Base-by-base conservation (phyloP, 1,140 invertebrate genomes). In the Solen grandis region DNA sequence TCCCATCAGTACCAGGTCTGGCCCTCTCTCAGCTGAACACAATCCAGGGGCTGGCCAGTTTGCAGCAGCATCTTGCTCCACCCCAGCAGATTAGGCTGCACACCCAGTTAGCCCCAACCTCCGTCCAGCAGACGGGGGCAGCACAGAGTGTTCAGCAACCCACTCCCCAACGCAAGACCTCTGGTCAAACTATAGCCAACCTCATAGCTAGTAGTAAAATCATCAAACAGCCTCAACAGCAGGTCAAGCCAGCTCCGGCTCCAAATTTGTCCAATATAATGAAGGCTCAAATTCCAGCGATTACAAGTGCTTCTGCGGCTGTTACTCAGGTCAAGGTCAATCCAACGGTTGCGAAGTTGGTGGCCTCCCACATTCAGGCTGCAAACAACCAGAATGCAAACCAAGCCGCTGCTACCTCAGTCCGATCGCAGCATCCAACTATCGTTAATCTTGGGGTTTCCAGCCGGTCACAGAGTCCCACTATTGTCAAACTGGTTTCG, bases 401-500 rank as follows among this genome's bases (percentile, higher is more conserved):
- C 27, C 63, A 59, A 22, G 13, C 46, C 46, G n/a, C 46, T 29
- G 22, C 19, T 13, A 25, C 55, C 10, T 41, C 54, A 36, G 36
- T 57, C 62, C 1, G 52, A 54, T 41, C 66, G 0, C 31, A 41
- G 14, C 65, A 52, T 46, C 75, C 63, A 38, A 36, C 65, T 14
- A 57, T 69, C 5, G 60, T 69, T 16, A 78, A 59, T 36, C 25
- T 78, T 0, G 16, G 63, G 16, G 31, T 27, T 33, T 27, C 29
- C 22, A 38, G n/a, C 2, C 16, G 63, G 19, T 68, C 63, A 1
- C 75, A 68, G 25, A 78, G 65, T 50, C 75, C 75, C 16, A 69
- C 75, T 35, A 55, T 78, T 69, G 75, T 78, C 22, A 78, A 78
- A 27, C 60, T 78, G 59, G 75, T 78, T 35, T 78, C 75, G 27